phyloP scores from a whole-genome alignment of 2,888 invertebrate species.

The Drosophila tripunctata region DNA sequence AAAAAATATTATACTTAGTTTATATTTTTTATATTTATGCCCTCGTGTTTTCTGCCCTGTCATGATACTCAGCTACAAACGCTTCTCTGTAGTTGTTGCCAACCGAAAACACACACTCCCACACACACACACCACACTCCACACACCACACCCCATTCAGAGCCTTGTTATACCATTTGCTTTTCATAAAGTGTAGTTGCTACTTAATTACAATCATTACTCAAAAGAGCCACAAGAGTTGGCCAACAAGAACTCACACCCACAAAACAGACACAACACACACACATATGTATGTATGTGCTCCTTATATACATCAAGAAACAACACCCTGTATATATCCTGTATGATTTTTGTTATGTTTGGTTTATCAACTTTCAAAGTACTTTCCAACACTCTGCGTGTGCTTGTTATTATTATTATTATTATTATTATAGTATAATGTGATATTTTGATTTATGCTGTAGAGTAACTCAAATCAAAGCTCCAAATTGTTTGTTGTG shows the following conservation, averaged over 20 bases:
- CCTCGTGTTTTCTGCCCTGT: slow-evolving; percentile 62
- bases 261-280: slow-evolving; percentile 8
- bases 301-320: slow-evolving; percentile 21
- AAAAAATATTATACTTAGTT: slow-evolving; percentile 59
- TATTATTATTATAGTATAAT: slow-evolving; percentile 37
- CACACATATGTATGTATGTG: slow-evolving; percentile 41
- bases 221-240: slow-evolving; percentile 64
- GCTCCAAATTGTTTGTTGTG: slow-evolving; percentile 62
- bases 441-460: slow-evolving; percentile 18
- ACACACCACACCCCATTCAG: slow-evolving; percentile 43
- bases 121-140: slow-evolving; percentile 42
- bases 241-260: slow-evolving; percentile 23
- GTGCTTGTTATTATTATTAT: slow-evolving; percentile 51
- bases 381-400: slow-evolving; percentile 60
- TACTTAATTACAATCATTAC: slow-evolving; percentile 78
- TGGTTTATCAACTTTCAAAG: slow-evolving; percentile 34
- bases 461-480: slow-evolving; percentile 41
- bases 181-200: slow-evolving; percentile 75
- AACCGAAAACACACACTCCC: slow-evolving; percentile 28
- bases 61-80: slow-evolving; percentile 60
- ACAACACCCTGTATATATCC: slow-evolving; percentile 35
- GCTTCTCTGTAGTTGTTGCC: slow-evolving; percentile 61
- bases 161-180: slow-evolving; percentile 62
- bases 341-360: slow-evolving; percentile 43
- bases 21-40: slow-evolving; percentile 57